Evolutionary conservation across 2,797 vertebrate genomes (phyloP).

Genomic region (Ctenopoma kingsleyae): DNA sequence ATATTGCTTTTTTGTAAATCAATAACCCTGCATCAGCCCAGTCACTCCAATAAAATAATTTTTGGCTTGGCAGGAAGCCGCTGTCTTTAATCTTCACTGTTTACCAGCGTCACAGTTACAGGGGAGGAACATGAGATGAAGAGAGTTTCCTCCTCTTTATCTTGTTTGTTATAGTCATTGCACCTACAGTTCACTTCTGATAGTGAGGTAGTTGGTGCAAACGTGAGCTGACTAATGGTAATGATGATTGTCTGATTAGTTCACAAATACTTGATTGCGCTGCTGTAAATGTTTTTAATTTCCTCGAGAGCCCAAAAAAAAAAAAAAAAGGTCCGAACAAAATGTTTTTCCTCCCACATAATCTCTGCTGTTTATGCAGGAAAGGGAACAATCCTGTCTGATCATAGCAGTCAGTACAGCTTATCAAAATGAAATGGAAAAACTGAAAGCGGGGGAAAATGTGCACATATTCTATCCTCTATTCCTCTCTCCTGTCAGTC

Average conservation of each 20-base stretch:
- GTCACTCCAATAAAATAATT: slow-evolving; percentile 1
- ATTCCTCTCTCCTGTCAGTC: slow-evolving; percentile 32
- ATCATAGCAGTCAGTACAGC: slow-evolving; percentile 31
- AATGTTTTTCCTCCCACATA: slow-evolving; percentile 53
- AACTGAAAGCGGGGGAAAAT: not conserved
- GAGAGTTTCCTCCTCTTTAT: not conserved
- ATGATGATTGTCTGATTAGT: not conserved
- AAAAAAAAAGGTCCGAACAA: slow-evolving; percentile 32
- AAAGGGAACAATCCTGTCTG: slow-evolving; percentile 45
- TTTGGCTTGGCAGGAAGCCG: slow-evolving; percentile 1
- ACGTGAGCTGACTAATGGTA: not conserved
- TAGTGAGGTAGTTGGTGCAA: not conserved
- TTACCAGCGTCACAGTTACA: slow-evolving; percentile 11
- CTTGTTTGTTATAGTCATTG: not conserved
- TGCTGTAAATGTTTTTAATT: slow-evolving; percentile 11
- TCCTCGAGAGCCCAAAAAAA: slow-evolving; percentile 29
- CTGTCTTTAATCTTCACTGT: not conserved
- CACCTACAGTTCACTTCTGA: not conserved
- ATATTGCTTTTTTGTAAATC: slow-evolving; percentile 3
- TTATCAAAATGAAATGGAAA: slow-evolving; percentile 36
- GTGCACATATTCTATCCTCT: slow-evolving; percentile 36
- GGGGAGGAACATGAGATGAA: slow-evolving; percentile 5
- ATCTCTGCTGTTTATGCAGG: slow-evolving; percentile 53
- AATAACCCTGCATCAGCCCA: not conserved
- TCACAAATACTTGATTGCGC: too few species aligned